Base-by-base conservation (phyloP, 2,113 vertebrate genomes). In the Brachypteracias leptosomus region DNA sequence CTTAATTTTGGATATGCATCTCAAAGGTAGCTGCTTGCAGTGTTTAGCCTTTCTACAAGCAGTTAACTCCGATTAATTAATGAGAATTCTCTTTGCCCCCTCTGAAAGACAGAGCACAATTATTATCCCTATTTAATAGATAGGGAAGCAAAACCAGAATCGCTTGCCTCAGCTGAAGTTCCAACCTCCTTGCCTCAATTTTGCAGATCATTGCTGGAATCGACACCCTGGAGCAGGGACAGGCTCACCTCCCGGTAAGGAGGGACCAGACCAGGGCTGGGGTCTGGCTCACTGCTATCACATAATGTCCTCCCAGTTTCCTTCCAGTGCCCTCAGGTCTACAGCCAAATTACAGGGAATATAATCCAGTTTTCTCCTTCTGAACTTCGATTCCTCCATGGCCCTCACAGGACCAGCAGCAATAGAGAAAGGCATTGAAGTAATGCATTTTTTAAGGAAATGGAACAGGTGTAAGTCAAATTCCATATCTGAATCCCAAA, bases 171-270 rank as follows among this genome's bases (percentile, higher is more conserved):
- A 61, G 40, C 19, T 7, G 5, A 83, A 22, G 42, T 65, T 81
- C 65, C 16, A 24, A 7, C 1, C 33, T 55, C 20, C 58, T 74
- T 0, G 0, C 38, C 61, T 62, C 36, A 5, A 3, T 38, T 81
- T 20, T 44, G 44, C 38, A 76, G 74, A 33, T 13, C 2, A 6
- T 22, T 47, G 63, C 65, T 68, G 7, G 1, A 42, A 80, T 0
- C 3, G 3, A 52, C 2, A 3, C 15, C 52, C 52, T 75, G 71
- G 52, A 71, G 71, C 2, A 3, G 36, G 46, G n/a, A 81, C 18
- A 59, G 26, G 24, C 13, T n/a, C 13, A 42, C 19, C 62, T n/a
- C 52, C 40, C 0, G 4, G 51, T 3, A 40, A 36, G 59, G 12
- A 67, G 13, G 13, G 33, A 72, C 29, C 22, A n/a, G 13, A 13